Base-by-base conservation (phyloP, 2,113 vertebrate species). In the Steatornis caripensis region DNA sequence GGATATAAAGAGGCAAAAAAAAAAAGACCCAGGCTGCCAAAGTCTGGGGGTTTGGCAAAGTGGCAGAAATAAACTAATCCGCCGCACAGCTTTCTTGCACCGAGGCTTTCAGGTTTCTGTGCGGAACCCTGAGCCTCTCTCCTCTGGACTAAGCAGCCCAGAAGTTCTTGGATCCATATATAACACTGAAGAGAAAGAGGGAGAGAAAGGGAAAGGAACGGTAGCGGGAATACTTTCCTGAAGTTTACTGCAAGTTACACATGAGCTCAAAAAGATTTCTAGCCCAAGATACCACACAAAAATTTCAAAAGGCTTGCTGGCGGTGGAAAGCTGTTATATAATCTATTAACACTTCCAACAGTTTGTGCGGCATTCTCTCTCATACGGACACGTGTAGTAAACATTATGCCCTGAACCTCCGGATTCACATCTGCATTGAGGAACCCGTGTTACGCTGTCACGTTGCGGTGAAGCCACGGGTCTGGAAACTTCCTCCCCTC, bases 291-390 rank as follows among this genome's bases (percentile, higher is more conserved):
- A 43, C 8, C 23, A 11, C 1, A 20, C 26, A 66, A 92, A 90
- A 80, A 19, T 75, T 81, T 76, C 80, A 71, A 71, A 69, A 90
- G 54, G 48, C 45, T 95, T 78, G 64, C 48, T 68, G 92, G 61
- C 69, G 80, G 86, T 94, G 97, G 92, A 24, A 81, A 71, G 69
- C 39, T 89, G 41, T 97, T 95, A 75, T 0, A 39, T 89, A 94
- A 94, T 8, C 53, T 51, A 37, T 41, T 55, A 57, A 30, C 17
- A 18, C 53, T 48, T 71, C 66, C 37, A 4, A 29, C 5, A 37
- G 43, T 62, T 64, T 41, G 69, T 16, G 74, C 60, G 34, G 51
- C 39, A 4, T 36, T 49, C 3, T 27, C 5, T 21, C 83, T 71
- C n/a, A 0, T 15, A 9, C 0, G 5, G 79, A n/a, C 55, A n/a